Base-by-base conservation (phyloP, 2,113 vertebrate genomes). In the Campylomormyrus tamandua region DNA sequence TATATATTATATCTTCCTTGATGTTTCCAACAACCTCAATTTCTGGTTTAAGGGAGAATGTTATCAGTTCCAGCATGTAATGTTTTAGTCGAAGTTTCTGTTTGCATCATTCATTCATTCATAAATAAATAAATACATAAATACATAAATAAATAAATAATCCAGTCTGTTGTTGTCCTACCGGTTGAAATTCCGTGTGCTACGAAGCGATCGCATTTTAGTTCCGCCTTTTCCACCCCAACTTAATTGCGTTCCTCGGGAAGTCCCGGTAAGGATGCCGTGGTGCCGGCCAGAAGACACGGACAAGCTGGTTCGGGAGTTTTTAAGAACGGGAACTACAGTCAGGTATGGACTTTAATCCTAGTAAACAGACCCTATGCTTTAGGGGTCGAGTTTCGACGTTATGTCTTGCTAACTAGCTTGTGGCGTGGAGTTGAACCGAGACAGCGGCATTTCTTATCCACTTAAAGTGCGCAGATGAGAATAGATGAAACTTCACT, bases 291-390 rank as follows among this genome's bases (percentile, higher is more conserved):
- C 92, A 17, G 93, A 95, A 48, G 93, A 93, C 91, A 94, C 95
- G 0, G 96, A 96, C 95, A 95, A 95, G 93, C 94, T 96, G 85
- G 88, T 97, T 42, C 94, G 94, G 88, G 95, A 97, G 91, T 95
- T 97, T 77, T 92, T 97, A 92, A 95, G 96, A 92, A 94, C 95
- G 7, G 96, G 96, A 88, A 90, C 93, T 7, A 88, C 94, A 10
- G 94, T 94, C 94, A 97, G 97, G 97, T 97, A 93, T 94, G 96
- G 89, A 62, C 49, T 89, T 42, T 56, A 35, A 21, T 46, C 15
- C 17, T 90, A 90, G n/a, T 31, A 56, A 74, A 49, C 39, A 48
- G 31, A 35, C 13, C 5, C 17, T 3, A 1, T 4, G n/a, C 27
- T n/a, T 46, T 17, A 70, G 46, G 3, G 39, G 7, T 13, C 17